These are phyloP conservation scores for Microplitis demolitor DNA, from an alignment of 1,140 invertebrate genomes.

Conservation along the genomic window DNA sequence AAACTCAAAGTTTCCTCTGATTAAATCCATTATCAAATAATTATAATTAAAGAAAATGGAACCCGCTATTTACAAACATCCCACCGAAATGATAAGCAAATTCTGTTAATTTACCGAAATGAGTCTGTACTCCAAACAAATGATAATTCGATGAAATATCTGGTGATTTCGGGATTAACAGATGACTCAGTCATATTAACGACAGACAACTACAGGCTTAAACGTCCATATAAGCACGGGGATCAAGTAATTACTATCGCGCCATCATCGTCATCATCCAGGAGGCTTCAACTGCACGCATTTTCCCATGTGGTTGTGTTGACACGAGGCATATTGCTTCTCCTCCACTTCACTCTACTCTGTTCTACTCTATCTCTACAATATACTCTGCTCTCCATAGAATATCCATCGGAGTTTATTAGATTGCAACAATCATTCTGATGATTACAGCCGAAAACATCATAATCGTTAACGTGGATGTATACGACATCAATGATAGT, in stretches of 20 bases:
- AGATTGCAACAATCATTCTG: conserved; percentile 54
- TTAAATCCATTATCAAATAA: conserved; percentile 18
- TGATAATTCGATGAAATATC: too few species aligned
- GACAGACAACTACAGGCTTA: not conserved
- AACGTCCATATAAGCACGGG: not conserved
- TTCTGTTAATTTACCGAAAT: too few species aligned
- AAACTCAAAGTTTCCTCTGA: not conserved
- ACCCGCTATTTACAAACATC: not conserved
- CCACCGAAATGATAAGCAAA: too few species aligned
- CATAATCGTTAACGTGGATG: conserved; percentile 57
- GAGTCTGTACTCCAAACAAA: too few species aligned
- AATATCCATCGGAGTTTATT: conserved; percentile 53
- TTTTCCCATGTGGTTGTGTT: not conserved
- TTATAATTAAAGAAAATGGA: not conserved
- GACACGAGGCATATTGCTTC: not conserved
- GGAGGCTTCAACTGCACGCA: not conserved
- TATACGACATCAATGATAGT: conserved; percentile 55
- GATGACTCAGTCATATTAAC: not conserved
- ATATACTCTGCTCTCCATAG: not conserved
- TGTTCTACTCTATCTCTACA: too few species aligned
- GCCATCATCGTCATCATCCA: conserved; percentile 11
- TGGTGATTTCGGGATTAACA: too few species aligned
- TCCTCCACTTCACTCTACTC: not conserved
- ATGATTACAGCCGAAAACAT: conserved; percentile 59
- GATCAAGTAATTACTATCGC: conserved; percentile 14